These are phyloP conservation scores for Pocillopora damicornis DNA, from an alignment of 64 coral and sea anemone genomes.

Conservation along the genomic window DNA sequence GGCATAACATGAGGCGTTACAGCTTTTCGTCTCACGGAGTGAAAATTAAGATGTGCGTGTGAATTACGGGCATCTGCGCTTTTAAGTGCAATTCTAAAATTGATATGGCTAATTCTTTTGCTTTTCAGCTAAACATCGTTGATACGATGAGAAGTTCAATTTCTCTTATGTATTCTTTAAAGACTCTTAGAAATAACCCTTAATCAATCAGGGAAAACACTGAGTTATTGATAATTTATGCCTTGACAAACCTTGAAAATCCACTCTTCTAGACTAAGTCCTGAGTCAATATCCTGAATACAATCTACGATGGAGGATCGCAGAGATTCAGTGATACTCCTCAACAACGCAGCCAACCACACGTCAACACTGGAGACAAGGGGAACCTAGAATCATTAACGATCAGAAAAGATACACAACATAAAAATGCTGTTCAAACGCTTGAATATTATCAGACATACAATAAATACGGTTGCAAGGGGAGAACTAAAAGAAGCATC, in stretches of 20 bases:
- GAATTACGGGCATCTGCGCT: too few species aligned
- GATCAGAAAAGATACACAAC: not conserved
- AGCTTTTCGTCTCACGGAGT: too few species aligned
- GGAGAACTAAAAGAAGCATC: too few species aligned
- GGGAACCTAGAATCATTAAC: slow-evolving; percentile 41
- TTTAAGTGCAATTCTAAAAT: too few species aligned
- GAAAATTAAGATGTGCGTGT: too few species aligned
- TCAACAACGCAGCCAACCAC: slow-evolving; percentile 68
- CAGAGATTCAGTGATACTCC: slow-evolving; percentile 70
- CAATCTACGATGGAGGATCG: slow-evolving; percentile 73
- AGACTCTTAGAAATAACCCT: too few species aligned
- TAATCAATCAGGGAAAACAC: not conserved
- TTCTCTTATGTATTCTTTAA: too few species aligned
- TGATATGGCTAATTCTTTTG: too few species aligned
- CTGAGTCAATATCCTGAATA: slow-evolving; percentile 75
- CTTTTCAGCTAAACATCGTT: too few species aligned
- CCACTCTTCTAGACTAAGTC: slow-evolving; percentile 78
- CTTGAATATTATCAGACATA: not conserved
- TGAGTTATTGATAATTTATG: not conserved
- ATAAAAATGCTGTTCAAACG: not conserved
- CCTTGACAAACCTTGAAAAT: slow-evolving; percentile 62
- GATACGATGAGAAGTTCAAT: too few species aligned
- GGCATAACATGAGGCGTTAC: too few species aligned
- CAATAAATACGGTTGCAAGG: not conserved
- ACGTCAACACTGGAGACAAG: slow-evolving; percentile 74